A percentile compares a stretch with the other conserved stretches of the same genome.
Evolutionary conservation across 2,888 invertebrate species (phyloP).

Genomic region (Pyralis farinalis): DNA sequence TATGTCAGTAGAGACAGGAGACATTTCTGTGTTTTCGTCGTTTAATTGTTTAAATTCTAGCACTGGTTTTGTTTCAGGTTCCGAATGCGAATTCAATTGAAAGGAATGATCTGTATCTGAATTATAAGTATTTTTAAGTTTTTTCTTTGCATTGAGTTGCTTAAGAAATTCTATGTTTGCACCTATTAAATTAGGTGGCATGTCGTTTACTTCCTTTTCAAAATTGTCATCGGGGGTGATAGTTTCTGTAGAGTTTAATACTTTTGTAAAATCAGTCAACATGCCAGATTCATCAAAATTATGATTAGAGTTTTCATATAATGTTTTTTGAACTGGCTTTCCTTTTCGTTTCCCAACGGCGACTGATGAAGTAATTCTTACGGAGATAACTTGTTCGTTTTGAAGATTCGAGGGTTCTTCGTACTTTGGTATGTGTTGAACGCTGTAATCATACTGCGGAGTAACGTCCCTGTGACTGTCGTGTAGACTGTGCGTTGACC

Average conservation of each 20-base stretch:
- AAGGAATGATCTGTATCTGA: constrained; percentile 60
- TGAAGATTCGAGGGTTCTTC: constrained; percentile 30
- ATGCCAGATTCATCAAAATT: constrained; percentile 9
- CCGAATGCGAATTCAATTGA: constrained; percentile 25
- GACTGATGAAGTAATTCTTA: constrained; percentile 82
- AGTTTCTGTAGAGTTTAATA: constrained; percentile 19
- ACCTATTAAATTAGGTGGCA: constrained; percentile 60
- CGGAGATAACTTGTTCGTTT: constrained; percentile 72
- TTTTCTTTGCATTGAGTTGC: constrained; percentile 67
- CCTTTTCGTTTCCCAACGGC: constrained; percentile 74
- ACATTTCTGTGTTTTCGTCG: constrained; percentile 1
- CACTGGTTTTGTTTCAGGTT: constrained; percentile 6
- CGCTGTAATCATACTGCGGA: constrained; percentile 26
- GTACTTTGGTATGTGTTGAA: constrained; percentile 39
- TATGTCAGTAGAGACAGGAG: neutral
- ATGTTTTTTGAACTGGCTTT: constrained; percentile 28
- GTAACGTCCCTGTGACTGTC: constrained; percentile 23
- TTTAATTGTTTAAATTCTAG: constrained; percentile 5
- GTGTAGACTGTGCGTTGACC: constrained; percentile 33
- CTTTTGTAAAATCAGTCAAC: constrained; percentile 13
- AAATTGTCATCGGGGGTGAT: constrained; percentile 33
- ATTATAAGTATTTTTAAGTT: constrained; percentile 43
- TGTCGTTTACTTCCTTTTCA: constrained; percentile 37
- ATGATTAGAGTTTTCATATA: constrained; percentile 17
- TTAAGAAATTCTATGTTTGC: constrained; percentile 75